A percentile compares a stretch with the other conserved stretches of the same genome.
These are phyloP conservation scores for Parascotia fuliginaria DNA, from an alignment of 2,888 invertebrate genomes.

Conservation along the genomic window DNA sequence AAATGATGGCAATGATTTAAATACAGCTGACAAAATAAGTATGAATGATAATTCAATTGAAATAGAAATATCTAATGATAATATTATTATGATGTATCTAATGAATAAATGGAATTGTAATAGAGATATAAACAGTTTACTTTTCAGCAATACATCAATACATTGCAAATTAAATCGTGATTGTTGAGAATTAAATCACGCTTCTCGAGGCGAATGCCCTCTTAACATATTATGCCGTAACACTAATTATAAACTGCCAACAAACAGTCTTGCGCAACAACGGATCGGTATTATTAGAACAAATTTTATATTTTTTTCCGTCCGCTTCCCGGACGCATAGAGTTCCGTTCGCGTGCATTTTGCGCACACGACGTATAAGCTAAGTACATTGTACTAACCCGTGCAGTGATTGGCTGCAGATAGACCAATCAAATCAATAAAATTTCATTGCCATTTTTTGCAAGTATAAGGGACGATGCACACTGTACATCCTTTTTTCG, in stretches of 20 bases:
- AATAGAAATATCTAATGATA: no score
- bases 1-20: no score
- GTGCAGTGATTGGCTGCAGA: conserved; percentile 1
- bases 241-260: conserved; percentile 45
- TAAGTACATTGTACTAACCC: not conserved
- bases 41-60: no score
- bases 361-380: conserved; percentile 20
- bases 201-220: conserved; percentile 31
- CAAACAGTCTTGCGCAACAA: conserved; percentile 59
- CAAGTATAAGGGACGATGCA: no score
- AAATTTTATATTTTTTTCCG: conserved; percentile 65
- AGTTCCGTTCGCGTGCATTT: conserved; percentile 76
- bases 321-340: conserved; percentile 78
- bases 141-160: not conserved
- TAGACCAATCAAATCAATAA: conserved; percentile 1
- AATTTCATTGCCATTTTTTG: not conserved
- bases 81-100: no score
- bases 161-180: conserved; percentile 7
- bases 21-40: no score
- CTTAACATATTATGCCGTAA: conserved; percentile 41
- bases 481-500: no score
- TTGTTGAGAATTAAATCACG: conserved; percentile 19
- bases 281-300: conserved; percentile 62
- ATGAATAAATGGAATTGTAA: no score
- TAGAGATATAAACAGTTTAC: no score